phyloP scores from a whole-genome alignment of 2,888 invertebrate genomes.

The Athetis lepigone region DNA sequence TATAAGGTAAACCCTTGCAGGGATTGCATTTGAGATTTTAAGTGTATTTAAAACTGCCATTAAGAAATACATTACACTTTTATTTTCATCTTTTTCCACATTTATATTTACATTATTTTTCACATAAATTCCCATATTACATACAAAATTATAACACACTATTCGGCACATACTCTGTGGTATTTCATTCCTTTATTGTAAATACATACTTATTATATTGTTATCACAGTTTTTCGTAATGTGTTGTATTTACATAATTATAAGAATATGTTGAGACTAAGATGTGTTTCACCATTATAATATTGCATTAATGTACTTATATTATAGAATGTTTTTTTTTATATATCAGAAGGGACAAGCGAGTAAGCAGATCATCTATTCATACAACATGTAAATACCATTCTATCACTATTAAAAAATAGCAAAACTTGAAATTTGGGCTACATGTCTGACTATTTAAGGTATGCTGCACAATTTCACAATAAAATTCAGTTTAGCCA shows the following conservation, averaged over 20 bases:
- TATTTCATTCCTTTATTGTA: conserved; percentile 38
- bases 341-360: no score
- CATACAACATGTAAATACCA: no score
- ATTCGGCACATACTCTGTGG: conserved; percentile 51
- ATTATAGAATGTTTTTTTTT: neutral
- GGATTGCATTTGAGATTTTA: neutral
- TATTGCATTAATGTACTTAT: neutral
- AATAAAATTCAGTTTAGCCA: neutral
- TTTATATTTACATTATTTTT: conserved; percentile 57
- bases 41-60: conserved; percentile 15
- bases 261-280: conserved; percentile 28
- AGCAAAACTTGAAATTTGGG: neutral
- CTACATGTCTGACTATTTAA: neutral
- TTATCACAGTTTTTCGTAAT: conserved; percentile 63
- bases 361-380: no score
- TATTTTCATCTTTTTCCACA: conserved; percentile 43
- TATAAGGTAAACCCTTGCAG: no score
- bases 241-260: conserved; percentile 54
- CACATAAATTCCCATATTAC: conserved; percentile 43
- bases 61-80: conserved; percentile 42
- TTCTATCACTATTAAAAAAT: no score
- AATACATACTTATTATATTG: conserved; percentile 58
- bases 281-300: conserved; percentile 23
- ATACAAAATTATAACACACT: conserved; percentile 53
- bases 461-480: neutral